Evolutionary conservation across 2,113 vertebrate species (phyloP).

Genomic region (Pseudonaja textilis): DNA sequence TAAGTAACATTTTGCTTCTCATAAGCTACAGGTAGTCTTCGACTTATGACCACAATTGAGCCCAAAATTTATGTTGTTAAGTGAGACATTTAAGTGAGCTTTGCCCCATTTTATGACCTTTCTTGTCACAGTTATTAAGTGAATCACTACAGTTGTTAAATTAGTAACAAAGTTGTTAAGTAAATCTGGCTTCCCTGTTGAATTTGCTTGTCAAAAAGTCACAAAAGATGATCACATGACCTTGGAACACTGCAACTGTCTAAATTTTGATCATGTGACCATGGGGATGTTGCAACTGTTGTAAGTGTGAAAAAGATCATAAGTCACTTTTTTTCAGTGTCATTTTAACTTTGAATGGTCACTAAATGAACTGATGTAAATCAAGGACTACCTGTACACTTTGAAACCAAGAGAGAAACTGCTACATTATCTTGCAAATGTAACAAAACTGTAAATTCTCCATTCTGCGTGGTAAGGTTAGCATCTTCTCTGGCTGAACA

Average conservation of each 20-base stretch:
- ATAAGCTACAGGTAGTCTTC: neutral
- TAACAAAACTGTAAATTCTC: neutral
- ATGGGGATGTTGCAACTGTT: too few relatives aligned
- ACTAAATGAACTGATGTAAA: too few relatives aligned
- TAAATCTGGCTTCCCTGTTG: neutral
- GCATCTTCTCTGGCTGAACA: conserved; percentile 7
- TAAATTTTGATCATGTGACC: too few relatives aligned
- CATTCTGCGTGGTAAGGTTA: neutral
- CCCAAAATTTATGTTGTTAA: neutral
- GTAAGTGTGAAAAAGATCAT: too few relatives aligned
- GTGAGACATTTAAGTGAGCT: neutral
- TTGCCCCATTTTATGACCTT: too few relatives aligned
- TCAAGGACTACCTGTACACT: neutral
- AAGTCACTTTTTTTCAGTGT: too few relatives aligned
- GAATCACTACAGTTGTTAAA: too few relatives aligned
- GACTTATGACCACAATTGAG: neutral
- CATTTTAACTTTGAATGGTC: too few relatives aligned
- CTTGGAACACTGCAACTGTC: neutral
- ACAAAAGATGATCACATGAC: neutral
- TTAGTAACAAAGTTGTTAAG: neutral
- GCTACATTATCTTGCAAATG: neutral
- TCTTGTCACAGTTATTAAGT: too few relatives aligned
- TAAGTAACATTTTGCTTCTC: conserved; percentile 1
- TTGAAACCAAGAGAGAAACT: neutral
- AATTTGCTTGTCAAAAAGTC: neutral